Evolutionary conservation across 2,888 invertebrate species (phyloP).

Genomic region (Tuberolachnus salignus): DNA sequence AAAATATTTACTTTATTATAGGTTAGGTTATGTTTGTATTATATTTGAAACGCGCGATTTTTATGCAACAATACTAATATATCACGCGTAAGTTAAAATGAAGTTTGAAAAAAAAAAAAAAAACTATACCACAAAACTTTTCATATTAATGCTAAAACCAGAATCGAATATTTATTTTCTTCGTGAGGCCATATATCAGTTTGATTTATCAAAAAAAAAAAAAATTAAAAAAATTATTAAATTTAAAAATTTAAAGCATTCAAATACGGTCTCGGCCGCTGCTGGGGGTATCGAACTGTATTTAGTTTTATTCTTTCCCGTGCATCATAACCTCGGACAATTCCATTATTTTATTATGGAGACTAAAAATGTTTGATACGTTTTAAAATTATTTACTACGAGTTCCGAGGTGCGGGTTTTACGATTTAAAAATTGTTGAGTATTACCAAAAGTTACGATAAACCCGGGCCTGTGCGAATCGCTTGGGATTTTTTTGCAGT

Average conservation of each 20-base stretch:
- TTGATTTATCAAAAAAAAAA: neutral
- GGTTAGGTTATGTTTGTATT: constrained; percentile 6
- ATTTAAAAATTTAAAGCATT: neutral
- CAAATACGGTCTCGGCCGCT: neutral
- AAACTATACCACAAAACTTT: constrained; percentile 24
- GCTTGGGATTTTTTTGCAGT: neutral
- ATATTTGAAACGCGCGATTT: constrained; percentile 34
- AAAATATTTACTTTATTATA: constrained; percentile 16
- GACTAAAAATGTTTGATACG: neutral
- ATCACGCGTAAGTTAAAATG: constrained; percentile 22
- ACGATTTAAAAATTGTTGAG: neutral
- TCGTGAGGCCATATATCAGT: constrained; percentile 18
- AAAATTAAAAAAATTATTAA: neutral
- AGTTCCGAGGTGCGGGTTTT: neutral
- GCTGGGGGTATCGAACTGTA: neutral
- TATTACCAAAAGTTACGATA: no score
- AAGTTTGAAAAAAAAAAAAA: constrained; percentile 29
- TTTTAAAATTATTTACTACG: neutral
- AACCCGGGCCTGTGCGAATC: no score
- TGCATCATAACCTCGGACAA: no score
- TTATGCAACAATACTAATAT: constrained; percentile 18
- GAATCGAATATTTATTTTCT: constrained; percentile 35
- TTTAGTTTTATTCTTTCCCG: neutral
- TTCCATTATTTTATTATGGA: no score
- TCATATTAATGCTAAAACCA: constrained; percentile 37